Base-by-base conservation (phyloP, 1,140 invertebrate species). In the Lepidurus packardi region DNA sequence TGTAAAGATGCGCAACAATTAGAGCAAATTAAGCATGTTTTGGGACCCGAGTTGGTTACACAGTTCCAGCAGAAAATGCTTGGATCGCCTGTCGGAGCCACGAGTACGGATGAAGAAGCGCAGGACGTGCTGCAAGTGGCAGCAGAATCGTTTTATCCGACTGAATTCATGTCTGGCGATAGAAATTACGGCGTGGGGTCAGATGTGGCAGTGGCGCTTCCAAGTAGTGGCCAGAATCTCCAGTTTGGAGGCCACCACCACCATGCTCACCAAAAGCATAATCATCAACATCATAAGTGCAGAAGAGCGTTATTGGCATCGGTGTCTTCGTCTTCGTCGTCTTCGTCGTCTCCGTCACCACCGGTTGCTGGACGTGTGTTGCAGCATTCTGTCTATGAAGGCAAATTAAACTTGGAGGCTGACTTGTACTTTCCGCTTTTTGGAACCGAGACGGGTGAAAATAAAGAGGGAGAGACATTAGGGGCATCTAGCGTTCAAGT, bases 41-140 rank as follows among this genome's bases (percentile, higher is more conserved):
- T 65, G 16, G 53, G 53, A 65, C 53, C 53, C n/a, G 53, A 65
- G 21, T 9, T 65, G 53, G 53, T 65, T 9, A 65, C n/a, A 7
- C 53, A 65, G 53, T 65, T 65, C 21, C 53, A 65, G 53, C 53
- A 65, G 21, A 65, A 65, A 21, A 65, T 65, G 53, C 53, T 65
- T 21, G 53, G 53, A 21, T 65, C 53, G 7, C 53, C 53, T 16
- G 53, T 16, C 1, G 53, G 21, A 65, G 53, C 16, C 53, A 21
- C 53, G 6, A 65, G 53, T 65, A 65, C 53, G 7, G 53, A 65
- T 65, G 53, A 65, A 65, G 53, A 65, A 65, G 53, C 53, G 21
- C 53, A 65, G 53, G 53, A 65, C 13, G 53, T 65, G 8, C 53
- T 65, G 13, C 53, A 65, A 65, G 53, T 65, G 53, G 53, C 53